A percentile compares a stretch with the other conserved stretches of the same genome.
Conservation (phyloP, 2,797 vertebrate genomes). For the Australoheros facetus region DNA sequence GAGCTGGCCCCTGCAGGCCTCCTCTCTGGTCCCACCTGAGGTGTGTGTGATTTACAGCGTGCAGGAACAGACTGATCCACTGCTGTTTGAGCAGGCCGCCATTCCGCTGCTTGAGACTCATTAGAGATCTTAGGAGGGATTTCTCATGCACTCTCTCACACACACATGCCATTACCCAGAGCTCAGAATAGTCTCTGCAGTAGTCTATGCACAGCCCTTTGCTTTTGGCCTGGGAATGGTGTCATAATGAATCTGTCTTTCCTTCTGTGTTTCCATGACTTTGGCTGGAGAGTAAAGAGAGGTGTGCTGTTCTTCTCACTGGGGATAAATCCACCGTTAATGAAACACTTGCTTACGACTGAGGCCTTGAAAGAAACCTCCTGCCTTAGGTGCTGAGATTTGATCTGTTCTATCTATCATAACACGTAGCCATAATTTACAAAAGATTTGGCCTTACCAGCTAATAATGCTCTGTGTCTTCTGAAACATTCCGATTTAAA, state of each 20-base stretch:
- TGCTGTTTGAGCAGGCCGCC: slow-evolving; percentile 55
- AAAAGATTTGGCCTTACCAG: not conserved
- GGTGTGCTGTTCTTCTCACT: slow-evolving; percentile 69
- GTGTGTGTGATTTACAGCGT: slow-evolving; percentile 83
- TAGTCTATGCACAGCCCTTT: slow-evolving; percentile 34
- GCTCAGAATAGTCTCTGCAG: slow-evolving; percentile 43
- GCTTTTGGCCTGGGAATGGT: slow-evolving; percentile 56
- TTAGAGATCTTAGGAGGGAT: slow-evolving; percentile 72
- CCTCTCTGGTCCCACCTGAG: slow-evolving; percentile 66
- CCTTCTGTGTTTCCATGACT: slow-evolving; percentile 54
- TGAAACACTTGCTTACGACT: slow-evolving; percentile 80
- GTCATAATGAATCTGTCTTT: slow-evolving; percentile 58
- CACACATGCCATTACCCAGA: slow-evolving; percentile 50
- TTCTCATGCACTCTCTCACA: slow-evolving; percentile 57
- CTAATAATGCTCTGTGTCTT: slow-evolving; percentile 13
- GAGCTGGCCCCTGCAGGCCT: slow-evolving; percentile 54
- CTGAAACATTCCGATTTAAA: not conserved
- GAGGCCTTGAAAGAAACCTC: slow-evolving; percentile 49
- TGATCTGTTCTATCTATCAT: slow-evolving; percentile 49
- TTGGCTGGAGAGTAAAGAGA: slow-evolving; percentile 56
- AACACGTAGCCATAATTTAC: slow-evolving; percentile 36
- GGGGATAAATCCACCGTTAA: slow-evolving; percentile 75
- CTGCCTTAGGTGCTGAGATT: slow-evolving; percentile 48
- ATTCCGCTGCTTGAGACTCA: slow-evolving; percentile 66
- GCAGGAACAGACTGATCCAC: slow-evolving; percentile 78